A percentile compares a stretch with the other conserved stretches of the same genome.
Evolutionary conservation across 2,888 invertebrate genomes (phyloP).

Genomic region (Odontocerum albicorne): DNA sequence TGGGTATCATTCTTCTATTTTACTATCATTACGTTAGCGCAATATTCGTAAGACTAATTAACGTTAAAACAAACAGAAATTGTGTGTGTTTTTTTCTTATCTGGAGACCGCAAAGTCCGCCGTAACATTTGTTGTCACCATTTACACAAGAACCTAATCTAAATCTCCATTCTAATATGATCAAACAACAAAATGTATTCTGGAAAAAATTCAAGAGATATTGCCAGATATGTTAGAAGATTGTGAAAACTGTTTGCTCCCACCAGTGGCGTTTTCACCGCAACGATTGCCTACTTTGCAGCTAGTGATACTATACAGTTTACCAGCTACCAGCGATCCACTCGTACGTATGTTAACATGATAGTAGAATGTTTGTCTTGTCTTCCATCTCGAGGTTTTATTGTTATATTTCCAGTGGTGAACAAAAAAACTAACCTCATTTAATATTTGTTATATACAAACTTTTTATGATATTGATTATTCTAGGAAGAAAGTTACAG

Average conservation of each 20-base stretch:
- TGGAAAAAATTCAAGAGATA: conserved; percentile 1
- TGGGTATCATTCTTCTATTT: too few species aligned
- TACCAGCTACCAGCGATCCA: too few species aligned
- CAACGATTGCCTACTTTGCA: conserved; percentile 8
- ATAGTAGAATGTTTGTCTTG: too few species aligned
- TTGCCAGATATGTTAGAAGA: neutral
- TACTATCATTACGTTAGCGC: too few species aligned
- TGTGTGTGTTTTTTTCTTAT: conserved; percentile 4
- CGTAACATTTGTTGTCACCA: conserved; percentile 4
- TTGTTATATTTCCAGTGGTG: too few species aligned
- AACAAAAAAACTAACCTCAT: too few species aligned
- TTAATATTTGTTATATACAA: too few species aligned
- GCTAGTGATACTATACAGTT: conserved; percentile 5
- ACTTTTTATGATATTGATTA: too few species aligned
- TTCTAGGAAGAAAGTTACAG: too few species aligned
- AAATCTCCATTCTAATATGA: neutral
- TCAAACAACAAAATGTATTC: conserved; percentile 9
- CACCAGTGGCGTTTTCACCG: neutral
- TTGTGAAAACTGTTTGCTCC: conserved; percentile 1
- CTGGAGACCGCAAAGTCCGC: conserved; percentile 1
- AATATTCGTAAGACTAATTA: too few species aligned
- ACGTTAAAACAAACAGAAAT: neutral
- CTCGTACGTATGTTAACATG: too few species aligned
- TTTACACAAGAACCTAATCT: conserved; percentile 2
- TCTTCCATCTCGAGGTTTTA: too few species aligned